Evolutionary conservation across 2,113 vertebrate species (phyloP).

Genomic region (Motacilla alba): DNA sequence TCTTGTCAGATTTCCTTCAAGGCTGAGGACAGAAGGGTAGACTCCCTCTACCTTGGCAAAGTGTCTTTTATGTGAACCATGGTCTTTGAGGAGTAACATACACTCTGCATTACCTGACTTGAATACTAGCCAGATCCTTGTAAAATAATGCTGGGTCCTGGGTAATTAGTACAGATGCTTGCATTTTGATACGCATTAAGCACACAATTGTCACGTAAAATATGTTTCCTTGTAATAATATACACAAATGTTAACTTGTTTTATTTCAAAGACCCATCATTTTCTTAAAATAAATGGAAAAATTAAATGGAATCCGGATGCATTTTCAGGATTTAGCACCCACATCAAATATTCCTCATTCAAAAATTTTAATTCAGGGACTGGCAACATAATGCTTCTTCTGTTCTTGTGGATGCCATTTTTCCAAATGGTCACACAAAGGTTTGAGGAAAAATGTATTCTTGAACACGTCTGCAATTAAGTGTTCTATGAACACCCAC

Average conservation of each 20-base stretch:
- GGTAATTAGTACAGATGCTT: background rate
- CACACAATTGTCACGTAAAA: background rate
- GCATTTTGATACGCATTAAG: background rate
- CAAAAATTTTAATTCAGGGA: background rate
- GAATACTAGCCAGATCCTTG: background rate
- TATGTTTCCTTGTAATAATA: background rate
- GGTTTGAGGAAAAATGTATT: slow-evolving; percentile 10
- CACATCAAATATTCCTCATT: background rate
- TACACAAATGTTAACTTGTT: background rate
- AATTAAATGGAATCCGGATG: background rate
- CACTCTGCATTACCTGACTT: background rate
- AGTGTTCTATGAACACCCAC: background rate
- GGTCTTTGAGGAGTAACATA: background rate
- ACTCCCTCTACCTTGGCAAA: background rate
- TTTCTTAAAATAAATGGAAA: slow-evolving; percentile 9
- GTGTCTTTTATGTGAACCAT: background rate
- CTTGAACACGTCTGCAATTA: slow-evolving; percentile 43
- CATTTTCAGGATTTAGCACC: background rate
- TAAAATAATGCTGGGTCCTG: background rate
- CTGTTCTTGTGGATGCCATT: background rate
- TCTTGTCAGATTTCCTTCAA: background rate
- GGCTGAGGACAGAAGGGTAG: background rate
- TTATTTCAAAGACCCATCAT: background rate
- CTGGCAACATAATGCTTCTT: background rate
- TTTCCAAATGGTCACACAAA: background rate